Conservation (phyloP, 1,140 invertebrate species). For the Chrysoperla carnea region DNA sequence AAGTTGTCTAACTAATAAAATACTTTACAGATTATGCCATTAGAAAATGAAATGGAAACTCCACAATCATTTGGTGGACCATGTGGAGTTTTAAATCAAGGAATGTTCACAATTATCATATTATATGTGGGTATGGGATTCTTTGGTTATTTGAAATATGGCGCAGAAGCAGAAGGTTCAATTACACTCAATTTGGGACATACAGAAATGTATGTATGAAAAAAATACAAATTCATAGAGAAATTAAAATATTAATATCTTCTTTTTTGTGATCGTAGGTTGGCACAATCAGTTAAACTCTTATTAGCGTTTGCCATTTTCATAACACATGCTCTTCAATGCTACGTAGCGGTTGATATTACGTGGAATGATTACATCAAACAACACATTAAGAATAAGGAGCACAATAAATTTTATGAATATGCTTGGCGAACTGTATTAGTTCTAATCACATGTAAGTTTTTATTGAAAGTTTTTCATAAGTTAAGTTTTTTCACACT, state of each 20-base stretch:
- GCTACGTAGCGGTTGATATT: conserved; percentile 81
- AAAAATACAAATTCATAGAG: not conserved
- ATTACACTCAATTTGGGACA: conserved; percentile 49
- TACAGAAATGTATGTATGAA: conserved; percentile 31
- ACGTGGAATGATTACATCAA: conserved; percentile 54
- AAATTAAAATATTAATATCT: not conserved
- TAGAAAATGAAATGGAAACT: conserved; percentile 73
- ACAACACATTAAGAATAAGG: conserved; percentile 20
- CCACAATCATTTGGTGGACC: conserved; percentile 48
- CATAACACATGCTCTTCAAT: conserved; percentile 67
- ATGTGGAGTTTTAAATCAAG: conserved; percentile 57
- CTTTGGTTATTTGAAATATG: conserved; percentile 63
- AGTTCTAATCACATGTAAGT: conserved; percentile 65
- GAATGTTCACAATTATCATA: conserved; percentile 51
- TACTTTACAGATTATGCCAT: conserved; percentile 49
- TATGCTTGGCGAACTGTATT: conserved; percentile 44
- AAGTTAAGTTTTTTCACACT: too few relatives aligned
- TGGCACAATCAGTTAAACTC: conserved; percentile 55
- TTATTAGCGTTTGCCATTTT: conserved; percentile 66
- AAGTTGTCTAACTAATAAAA: too few relatives aligned
- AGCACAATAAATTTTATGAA: conserved; percentile 34
- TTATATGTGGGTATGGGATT: conserved; percentile 60
- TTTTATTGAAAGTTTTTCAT: too few relatives aligned
- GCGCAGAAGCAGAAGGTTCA: conserved; percentile 36
- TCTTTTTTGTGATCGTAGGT: conserved; percentile 25